Percentiles rank a stretch among this genome's conserved stretches.
Evolutionary conservation across 2,113 vertebrate genomes (phyloP).

Genomic region (Mirza zaza): DNA sequence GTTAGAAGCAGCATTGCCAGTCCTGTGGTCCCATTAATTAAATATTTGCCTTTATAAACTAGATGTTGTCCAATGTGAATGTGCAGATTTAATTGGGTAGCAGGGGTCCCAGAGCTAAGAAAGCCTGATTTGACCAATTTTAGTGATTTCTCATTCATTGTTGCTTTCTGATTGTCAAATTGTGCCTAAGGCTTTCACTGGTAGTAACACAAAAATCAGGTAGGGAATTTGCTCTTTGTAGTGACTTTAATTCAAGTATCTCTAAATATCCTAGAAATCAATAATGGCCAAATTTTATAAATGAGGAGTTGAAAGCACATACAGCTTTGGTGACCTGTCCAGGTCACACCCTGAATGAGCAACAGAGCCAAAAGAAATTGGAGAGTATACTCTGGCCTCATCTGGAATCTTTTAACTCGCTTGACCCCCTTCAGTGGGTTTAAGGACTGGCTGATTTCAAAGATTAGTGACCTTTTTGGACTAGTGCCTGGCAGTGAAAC

Average conservation of each 20-base stretch:
- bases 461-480: conserved; percentile 62
- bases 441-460: conserved; percentile 57
- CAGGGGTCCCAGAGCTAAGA: conserved; percentile 48
- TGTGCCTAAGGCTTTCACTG: neutral
- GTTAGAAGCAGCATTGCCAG: conserved; percentile 80
- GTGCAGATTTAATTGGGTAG: conserved; percentile 58
- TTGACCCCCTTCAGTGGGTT: conserved; percentile 13
- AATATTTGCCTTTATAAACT: conserved; percentile 80
- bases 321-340: conserved; percentile 62
- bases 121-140: neutral
- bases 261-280: conserved; percentile 46
- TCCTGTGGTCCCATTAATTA: conserved; percentile 78
- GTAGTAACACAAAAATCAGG: neutral
- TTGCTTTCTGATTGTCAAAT: neutral
- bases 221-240: neutral
- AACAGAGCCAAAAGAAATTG: conserved; percentile 56
- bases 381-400: conserved; percentile 48
- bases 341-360: conserved; percentile 63
- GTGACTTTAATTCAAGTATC: conserved; percentile 13
- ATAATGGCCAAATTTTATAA: conserved; percentile 69
- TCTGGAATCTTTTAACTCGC: conserved; percentile 76
- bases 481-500: conserved; percentile 63
- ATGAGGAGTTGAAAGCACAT: conserved; percentile 78
- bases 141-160: neutral
- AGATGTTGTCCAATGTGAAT: conserved; percentile 63